Evolutionary conservation across 2,888 invertebrate genomes (phyloP).

Genomic region (Agrochola circellaris): DNA sequence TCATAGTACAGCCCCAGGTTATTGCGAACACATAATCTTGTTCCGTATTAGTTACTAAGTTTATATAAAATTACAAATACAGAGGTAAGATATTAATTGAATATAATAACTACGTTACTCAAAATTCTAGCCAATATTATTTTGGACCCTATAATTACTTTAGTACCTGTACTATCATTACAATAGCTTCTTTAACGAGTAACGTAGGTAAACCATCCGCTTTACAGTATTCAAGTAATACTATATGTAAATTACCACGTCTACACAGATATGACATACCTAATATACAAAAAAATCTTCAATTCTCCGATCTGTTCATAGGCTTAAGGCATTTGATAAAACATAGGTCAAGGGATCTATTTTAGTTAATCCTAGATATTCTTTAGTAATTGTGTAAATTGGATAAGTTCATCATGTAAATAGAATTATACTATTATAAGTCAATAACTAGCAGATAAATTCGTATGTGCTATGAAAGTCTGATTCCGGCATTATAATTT

Average conservation of each 20-base stretch:
- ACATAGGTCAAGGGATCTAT: conserved; percentile 25
- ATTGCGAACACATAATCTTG: conserved; percentile 15
- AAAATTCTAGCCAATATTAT: conserved; percentile 76
- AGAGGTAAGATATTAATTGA: conserved; percentile 57
- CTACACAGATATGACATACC: conserved; percentile 66
- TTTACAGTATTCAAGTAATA: conserved; percentile 51
- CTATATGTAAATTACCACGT: conserved; percentile 51
- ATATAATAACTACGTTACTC: conserved; percentile 75
- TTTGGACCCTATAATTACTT: conserved; percentile 84
- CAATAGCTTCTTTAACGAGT: conserved; percentile 69
- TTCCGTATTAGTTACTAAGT: conserved; percentile 13
- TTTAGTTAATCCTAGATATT: conserved; percentile 46
- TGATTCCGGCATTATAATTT: conserved; percentile 41
- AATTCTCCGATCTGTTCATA: conserved; percentile 15
- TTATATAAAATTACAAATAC: conserved; percentile 62
- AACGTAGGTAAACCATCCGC: conserved; percentile 61
- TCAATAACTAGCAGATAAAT: conserved; percentile 53
- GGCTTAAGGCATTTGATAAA: conserved; percentile 23
- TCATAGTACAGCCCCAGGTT: too few species aligned
- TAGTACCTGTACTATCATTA: conserved; percentile 79
- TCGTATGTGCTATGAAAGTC: conserved; percentile 52
- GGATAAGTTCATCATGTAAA: conserved; percentile 46
- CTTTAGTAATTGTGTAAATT: conserved; percentile 52
- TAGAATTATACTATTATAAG: conserved; percentile 38
- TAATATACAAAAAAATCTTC: conserved; percentile 18